Evolutionary conservation across 2,888 invertebrate species (phyloP), one percentile per base, ranked within the genome.

Genomic region (Corythucha ciliata): DNA sequence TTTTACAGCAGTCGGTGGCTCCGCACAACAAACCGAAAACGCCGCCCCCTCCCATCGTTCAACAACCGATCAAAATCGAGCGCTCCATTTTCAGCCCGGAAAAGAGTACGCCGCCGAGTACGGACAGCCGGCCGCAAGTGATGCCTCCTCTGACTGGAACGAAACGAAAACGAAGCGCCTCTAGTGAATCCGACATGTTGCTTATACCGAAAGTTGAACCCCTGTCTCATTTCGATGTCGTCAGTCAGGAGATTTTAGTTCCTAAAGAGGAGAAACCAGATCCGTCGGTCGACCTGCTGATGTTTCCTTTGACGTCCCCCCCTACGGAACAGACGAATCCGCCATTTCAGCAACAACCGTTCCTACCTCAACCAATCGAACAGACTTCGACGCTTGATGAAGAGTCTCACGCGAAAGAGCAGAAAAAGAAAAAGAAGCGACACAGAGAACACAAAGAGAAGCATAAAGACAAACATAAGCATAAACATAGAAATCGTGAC

Each of bases 361-460:
- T n/a, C 32, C 37, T 16, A n/a, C n/a, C n/a, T n/a, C n/a, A n/a
- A n/a, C n/a, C n/a, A n/a, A n/a, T n/a, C n/a, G n/a, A n/a, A n/a
- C n/a, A n/a, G n/a, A n/a, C n/a, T 29, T 8, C n/a, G 34, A 34
- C 40, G n/a, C 22, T 32, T 3, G 50, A 42, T 5, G 55, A 55
- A 20, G 36, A 44, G 22, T 44, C 34, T 46, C 27, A 32, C n/a
- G 33, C 36, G 24, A 36, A 51, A 24, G 45, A 51, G 21, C 26
- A 36, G n/a, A 51, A 51, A 33, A 32, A 50, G 20, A 66, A 65
- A 27, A 65, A 67, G 41, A 64, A 63, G 58, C 81, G 83, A 55
- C 71, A 78, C 21, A 82, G 82, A 63, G 84, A 83, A 66, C 79
- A 81, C 60, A 81, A 82, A 63, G 61, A 63, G 18, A 81, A 81